Percentiles rank a stretch among this genome's conserved stretches.
Evolutionary conservation across 2,113 vertebrate species (phyloP).

Genomic region (Nerophis lumbriciformis): DNA sequence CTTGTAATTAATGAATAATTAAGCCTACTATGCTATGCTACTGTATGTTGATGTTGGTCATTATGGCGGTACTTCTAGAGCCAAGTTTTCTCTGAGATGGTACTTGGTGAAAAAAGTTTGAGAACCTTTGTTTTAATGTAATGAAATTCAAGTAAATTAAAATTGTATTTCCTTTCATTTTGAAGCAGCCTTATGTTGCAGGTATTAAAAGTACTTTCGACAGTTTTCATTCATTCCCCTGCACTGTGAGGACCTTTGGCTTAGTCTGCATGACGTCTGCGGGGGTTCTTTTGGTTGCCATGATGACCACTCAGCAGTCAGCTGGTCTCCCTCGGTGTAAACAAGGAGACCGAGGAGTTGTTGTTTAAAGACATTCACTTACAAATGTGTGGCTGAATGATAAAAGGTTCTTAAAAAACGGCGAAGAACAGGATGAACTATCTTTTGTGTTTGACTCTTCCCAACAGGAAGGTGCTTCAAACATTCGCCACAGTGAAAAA

Average conservation of each 20-base stretch:
- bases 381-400: background rate
- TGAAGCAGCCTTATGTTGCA: background rate
- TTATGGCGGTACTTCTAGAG: too few relatives aligned
- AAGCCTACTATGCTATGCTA: too few relatives aligned
- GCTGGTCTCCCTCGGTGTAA: background rate
- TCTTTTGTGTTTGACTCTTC: background rate
- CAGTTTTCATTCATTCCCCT: background rate
- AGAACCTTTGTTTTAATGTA: too few relatives aligned
- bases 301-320: background rate
- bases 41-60: too few relatives aligned
- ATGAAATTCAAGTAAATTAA: too few relatives aligned
- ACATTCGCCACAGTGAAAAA: background rate
- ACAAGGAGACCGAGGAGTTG: background rate
- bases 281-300: conserved; percentile 1
- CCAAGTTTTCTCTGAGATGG: too few relatives aligned
- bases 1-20: too few relatives aligned
- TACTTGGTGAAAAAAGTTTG: too few relatives aligned
- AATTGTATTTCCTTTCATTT: too few relatives aligned
- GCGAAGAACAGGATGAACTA: background rate
- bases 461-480: background rate
- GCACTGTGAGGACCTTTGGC: background rate
- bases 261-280: background rate
- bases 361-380: conserved; percentile 2
- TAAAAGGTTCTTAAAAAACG: background rate
- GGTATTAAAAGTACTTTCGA: background rate